Base-by-base conservation (phyloP, 92 coral and sea anemone species). In the Zoanthus solanderi region DNA sequence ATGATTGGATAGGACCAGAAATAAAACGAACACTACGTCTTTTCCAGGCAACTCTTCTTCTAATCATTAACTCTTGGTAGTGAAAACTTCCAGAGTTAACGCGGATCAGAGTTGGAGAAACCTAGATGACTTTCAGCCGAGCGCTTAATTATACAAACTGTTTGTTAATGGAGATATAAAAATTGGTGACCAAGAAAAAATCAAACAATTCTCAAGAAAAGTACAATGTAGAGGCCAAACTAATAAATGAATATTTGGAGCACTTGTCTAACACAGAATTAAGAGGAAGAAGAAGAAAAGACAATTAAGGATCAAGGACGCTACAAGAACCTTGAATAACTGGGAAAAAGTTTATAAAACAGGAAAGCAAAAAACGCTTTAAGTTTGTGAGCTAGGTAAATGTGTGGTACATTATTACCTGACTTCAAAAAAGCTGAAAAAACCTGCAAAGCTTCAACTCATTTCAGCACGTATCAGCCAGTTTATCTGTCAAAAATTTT, bases 241-340 rank as follows among this genome's bases (percentile, higher is more conserved):
- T 80, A 47, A 72, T 83, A 15, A 83, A 89, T 58, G 68, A 88
- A 88, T 76, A 89, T 54, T 54, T 89, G 8, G 82, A 84, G 61
- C 92, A 77, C 83, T 79, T 89, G 46, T 83, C 85, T 37, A 88
- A 88, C 72, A 88, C 61, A 71, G 91, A 88, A 88, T 9, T 84
- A 69, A 63, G 89, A 15, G 54, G 74, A 75, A 34, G 37, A 16
- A 44, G 54, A 47, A 81, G 89, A 30, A 6, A 9, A 4, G 60
- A 85, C 13, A 75, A 85, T 8, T 68, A 87, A 86, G 76, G 84
- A 87, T 57, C 42, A 75, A 37, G 16, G 12, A 87, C 45, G 58
- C 58, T 53, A 23, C 0, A 58, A 58, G n/a, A 58, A 58, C 1
- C 65, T 58, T 58, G 5, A n/a, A 58, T 58, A 23, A 13, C 65